Conservation (phyloP, 2,113 vertebrate genomes). For the Kryptolebias marmoratus region DNA sequence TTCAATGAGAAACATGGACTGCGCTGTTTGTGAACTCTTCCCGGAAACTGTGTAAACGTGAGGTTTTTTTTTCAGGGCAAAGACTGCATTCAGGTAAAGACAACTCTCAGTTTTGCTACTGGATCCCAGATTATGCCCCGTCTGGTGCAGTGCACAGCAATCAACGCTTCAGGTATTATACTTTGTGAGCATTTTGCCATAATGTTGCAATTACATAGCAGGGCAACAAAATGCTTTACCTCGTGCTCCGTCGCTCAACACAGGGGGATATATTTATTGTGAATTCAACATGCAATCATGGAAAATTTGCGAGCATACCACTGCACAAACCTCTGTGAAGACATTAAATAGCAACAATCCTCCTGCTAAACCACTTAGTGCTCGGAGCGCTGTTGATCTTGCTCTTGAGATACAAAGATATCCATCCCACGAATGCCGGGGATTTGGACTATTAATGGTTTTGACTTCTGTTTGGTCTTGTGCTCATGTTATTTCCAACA, state of each 20-base stretch:
- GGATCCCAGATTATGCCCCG: constrained; percentile 6
- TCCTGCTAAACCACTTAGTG: constrained; percentile 77
- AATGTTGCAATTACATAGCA: constrained; percentile 45
- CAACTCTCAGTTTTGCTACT: constrained; percentile 12
- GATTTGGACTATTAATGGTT: constrained; percentile 54
- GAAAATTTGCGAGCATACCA: constrained; percentile 73
- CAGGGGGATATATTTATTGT: constrained; percentile 66
- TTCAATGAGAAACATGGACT: constrained; percentile 28
- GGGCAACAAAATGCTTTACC: constrained; percentile 56
- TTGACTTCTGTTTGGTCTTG: constrained; percentile 56
- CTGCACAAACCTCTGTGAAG: constrained; percentile 69
- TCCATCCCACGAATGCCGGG: constrained; percentile 58
- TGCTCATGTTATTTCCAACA: constrained; percentile 56
- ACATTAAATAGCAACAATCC: constrained; percentile 70
- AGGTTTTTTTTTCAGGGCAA: neutral
- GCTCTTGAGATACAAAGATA: constrained; percentile 62
- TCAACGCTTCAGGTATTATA: constrained; percentile 44
- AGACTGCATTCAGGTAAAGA: constrained; percentile 9
- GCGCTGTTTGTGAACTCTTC: constrained; percentile 35
- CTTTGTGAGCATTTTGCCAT: constrained; percentile 26
- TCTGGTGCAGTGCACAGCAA: constrained; percentile 10
- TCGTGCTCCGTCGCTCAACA: constrained; percentile 41
- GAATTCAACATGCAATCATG: constrained; percentile 77
- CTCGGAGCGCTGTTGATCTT: constrained; percentile 61
- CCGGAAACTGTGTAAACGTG: constrained; percentile 25